Evolutionary conservation across 1,140 invertebrate species (phyloP), one percentile per base, ranked within the genome.

Genomic region (Drosophila ohnishii): DNA sequence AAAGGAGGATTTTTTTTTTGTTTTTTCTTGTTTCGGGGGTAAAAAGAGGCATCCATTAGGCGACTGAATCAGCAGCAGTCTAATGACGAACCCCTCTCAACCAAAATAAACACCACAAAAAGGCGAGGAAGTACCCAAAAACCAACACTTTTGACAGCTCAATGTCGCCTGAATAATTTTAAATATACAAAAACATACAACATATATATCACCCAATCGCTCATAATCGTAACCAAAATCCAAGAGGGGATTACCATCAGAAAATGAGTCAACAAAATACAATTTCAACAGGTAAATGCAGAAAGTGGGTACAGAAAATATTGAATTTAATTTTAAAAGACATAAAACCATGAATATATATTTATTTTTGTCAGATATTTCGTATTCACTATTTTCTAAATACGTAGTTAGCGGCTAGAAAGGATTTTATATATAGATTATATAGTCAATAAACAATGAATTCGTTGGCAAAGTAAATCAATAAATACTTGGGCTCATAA

Each of bases 91-190:
- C 75, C 63, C 47, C 40, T 59, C 70, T 59, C 66, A 71, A 75
- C 78, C 47, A 60, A 80, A 85, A 81, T 80, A 79, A 79, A 78
- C 79, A 80, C 25, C 40, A 44, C 59, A 28, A 57, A 53, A 32
- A 19, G 44, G 34, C 42, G 57, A 50, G 55, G 62, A 51, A 53
- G 69, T 19, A 22, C 34, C 32, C 51, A 55, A 25, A 55, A 55
- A 37, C 8, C 32, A 53, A 69, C n/a, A 60, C 47, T 30, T 42
- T 62, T 80, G 81, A 81, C 82, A 84, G 59, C 63, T 76, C 77
- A 80, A 77, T 84, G 81, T 39, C 73, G 80, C 44, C 28, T 39
- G 42, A 25, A 50, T 10, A 64, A 32, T 14, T 39, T 10, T 40
- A 19, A 40, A 39, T 53, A 9, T 25, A 37, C 19, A 28, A 28